Conservation (phyloP, 2,888 invertebrate species). For the Oasisia sp. region DNA sequence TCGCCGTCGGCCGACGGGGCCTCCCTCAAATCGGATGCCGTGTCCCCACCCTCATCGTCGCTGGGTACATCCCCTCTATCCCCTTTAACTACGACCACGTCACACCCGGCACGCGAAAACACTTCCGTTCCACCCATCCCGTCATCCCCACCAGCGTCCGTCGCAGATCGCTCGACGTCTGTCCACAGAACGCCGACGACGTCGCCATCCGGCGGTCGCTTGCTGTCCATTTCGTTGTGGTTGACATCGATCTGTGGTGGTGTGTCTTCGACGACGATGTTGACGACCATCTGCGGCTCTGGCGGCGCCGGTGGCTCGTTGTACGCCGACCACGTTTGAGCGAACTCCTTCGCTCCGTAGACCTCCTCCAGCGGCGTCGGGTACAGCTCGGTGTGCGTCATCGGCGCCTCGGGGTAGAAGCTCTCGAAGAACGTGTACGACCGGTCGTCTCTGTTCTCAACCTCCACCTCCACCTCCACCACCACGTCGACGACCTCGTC, state of each 20-base stretch:
- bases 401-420: constrained; percentile 47
- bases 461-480: neutral
- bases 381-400: constrained; percentile 41
- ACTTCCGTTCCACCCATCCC: neutral
- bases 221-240: neutral
- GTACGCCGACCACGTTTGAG: constrained; percentile 24
- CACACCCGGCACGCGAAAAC: neutral
- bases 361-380: constrained; percentile 32
- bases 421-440: constrained; percentile 42
- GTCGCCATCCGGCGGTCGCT: constrained; percentile 13
- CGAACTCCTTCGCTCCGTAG: constrained; percentile 39
- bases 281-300: neutral
- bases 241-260: neutral
- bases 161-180: too few species aligned
- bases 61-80: neutral
- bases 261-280: neutral
- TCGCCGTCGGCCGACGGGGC: neutral
- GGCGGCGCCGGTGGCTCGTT: neutral
- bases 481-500: neutral
- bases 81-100: neutral
- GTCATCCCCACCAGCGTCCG: neutral
- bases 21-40: neutral
- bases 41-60: neutral
- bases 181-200: neutral
- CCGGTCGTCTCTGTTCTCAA: constrained; percentile 26